phyloP scores from a whole-genome alignment of 2,888 invertebrate genomes.

The Camponotus fellah region DNA sequence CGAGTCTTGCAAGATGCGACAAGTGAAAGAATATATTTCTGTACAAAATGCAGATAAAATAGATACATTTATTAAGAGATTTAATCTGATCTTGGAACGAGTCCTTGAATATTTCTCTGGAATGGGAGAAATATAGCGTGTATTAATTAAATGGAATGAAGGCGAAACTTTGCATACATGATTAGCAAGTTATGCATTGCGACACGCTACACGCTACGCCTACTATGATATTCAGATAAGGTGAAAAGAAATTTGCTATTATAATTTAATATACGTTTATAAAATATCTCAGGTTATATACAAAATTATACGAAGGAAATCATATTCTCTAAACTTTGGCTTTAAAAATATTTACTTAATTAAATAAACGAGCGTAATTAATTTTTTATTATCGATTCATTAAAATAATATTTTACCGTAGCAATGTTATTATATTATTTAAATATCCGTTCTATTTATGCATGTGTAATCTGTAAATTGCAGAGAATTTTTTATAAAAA shows the following conservation, averaged over 20 bases:
- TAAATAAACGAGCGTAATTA: background rate
- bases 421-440: background rate
- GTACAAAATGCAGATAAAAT: background rate
- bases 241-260: background rate
- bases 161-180: background rate
- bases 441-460: background rate
- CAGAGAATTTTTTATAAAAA: background rate
- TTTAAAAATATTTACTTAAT: background rate
- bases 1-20: slow-evolving; percentile 3
- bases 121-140: background rate
- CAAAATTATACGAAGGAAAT: background rate
- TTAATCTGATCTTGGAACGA: background rate
- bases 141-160: background rate
- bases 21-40: background rate
- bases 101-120: background rate
- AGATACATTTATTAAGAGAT: background rate
- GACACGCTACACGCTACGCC: background rate
- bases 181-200: background rate
- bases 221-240: background rate
- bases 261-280: background rate
- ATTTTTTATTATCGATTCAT: background rate
- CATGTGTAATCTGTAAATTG: background rate
- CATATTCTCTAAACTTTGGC: background rate
- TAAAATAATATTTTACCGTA: background rate
- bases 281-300: background rate